Evolutionary conservation across 2,113 vertebrate species (phyloP).

Genomic region (Ptychochromis oligacanthus): DNA sequence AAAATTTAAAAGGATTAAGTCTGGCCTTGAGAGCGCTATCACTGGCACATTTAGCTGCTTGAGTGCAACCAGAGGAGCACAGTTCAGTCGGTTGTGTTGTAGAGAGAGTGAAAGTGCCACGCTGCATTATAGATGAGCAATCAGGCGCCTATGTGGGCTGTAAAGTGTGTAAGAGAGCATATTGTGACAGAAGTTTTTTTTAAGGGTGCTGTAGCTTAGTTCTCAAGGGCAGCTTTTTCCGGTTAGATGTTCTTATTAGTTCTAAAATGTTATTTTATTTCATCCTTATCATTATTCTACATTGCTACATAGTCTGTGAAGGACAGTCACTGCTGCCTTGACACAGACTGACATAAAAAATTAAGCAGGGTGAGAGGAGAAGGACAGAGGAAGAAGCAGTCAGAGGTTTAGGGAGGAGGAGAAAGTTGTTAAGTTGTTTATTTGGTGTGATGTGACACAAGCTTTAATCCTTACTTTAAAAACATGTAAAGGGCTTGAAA

Average conservation of each 20-base stretch:
- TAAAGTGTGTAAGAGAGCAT: not conserved
- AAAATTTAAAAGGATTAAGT: slow-evolving; percentile 54
- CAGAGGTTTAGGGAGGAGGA: not conserved
- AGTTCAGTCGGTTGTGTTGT: slow-evolving; percentile 12
- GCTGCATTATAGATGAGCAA: slow-evolving; percentile 26
- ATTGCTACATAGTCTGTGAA: not conserved
- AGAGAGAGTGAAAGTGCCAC: slow-evolving; percentile 25
- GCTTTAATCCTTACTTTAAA: not conserved
- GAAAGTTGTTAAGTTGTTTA: not conserved
- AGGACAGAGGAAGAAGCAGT: not conserved
- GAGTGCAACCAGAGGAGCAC: slow-evolving; percentile 3
- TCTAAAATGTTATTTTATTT: not conserved
- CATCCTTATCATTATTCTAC: not conserved
- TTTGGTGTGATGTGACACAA: not conserved
- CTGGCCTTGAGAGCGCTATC: slow-evolving; percentile 44
- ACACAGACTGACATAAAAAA: not conserved
- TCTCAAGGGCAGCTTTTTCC: not conserved
- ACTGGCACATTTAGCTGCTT: slow-evolving; percentile 35
- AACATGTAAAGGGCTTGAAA: not conserved
- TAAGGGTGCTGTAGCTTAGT: not conserved
- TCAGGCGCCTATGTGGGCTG: not conserved
- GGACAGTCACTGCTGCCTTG: not conserved
- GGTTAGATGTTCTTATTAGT: not conserved
- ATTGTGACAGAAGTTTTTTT: not conserved
- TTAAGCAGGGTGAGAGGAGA: not conserved